Evolutionary conservation across 2,888 invertebrate genomes (phyloP), one percentile per base, ranked within the genome.

Genomic region (Thymelicus sylvestris): DNA sequence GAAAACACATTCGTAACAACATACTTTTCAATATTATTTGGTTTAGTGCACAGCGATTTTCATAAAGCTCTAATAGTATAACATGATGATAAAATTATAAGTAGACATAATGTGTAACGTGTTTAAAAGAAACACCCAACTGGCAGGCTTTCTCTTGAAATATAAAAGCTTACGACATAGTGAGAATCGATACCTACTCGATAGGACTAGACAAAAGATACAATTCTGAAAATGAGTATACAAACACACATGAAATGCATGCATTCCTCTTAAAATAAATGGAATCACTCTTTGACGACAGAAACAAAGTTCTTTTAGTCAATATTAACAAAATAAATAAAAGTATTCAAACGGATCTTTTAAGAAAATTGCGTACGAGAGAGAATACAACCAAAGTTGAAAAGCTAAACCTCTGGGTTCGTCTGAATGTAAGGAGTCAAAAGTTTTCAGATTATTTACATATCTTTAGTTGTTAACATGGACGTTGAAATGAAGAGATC

Each of bases 221-320:
- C 80, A 81, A 87, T 85, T 88, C 85, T 86, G 88, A 89, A 89
- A 88, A 90, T 90, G 91, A 92, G 87, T 90, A 87, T 82, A 91
- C 92, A 91, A 86, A 90, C 92, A 93, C 88, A 90, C 92, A 86
- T 86, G 92, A 90, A 93, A 93, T 93, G 93, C 91, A 93, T 93
- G 87, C 90, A 93, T 93, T 91, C 88, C 92, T 89, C 92, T 92
- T 92, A 93, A 83, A 90, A 87, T 89, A 93, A 92, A 93, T 93
- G 93, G 93, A 93, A 93, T 93, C 93, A 89, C 90, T 88, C 88
- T 86, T 86, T 88, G 90, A 89, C 86, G 84, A 85, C 84, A 83
- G 87, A 88, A 84, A 86, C 86, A 83, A 80, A 81, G 85, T 77
- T 78, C 67, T 78, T 77, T 76, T 74, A 76, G 87, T 89, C 88